Conservation (phyloP, 2,797 vertebrate species). For the Megaceryle alcyon region DNA sequence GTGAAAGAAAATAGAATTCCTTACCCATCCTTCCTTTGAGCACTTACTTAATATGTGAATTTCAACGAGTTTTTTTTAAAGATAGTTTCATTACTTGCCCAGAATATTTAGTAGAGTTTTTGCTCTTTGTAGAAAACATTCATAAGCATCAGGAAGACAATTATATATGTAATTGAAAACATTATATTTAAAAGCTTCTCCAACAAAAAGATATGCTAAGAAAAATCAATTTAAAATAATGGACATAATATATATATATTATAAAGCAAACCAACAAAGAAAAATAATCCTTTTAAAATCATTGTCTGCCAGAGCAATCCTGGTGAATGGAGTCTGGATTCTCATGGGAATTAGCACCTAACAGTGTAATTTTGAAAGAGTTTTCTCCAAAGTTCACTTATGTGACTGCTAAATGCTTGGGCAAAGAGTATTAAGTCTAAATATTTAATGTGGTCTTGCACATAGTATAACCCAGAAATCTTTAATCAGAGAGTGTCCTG, state of each 20-base stretch:
- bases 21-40: not conserved
- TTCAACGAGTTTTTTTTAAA: not conserved
- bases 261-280: not conserved
- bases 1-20: not conserved
- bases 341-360: not conserved
- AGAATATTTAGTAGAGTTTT: conserved; percentile 24
- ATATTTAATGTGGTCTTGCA: not conserved
- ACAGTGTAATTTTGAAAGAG: not conserved
- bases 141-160: not conserved
- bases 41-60: not conserved
- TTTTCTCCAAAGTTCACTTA: not conserved
- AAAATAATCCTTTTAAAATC: not conserved
- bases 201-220: not conserved
- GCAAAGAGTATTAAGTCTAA: not conserved
- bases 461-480: not conserved
- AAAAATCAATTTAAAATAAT: not conserved
- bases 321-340: not conserved
- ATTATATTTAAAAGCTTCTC: not conserved
- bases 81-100: not conserved
- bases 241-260: not conserved
- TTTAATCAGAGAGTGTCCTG: not conserved
- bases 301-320: not conserved
- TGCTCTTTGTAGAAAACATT: conserved; percentile 6
- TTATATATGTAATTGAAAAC: not conserved
- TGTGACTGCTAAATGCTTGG: not conserved